Percentiles rank a stretch among this genome's conserved stretches.
Conservation (phyloP, 2,797 vertebrate genomes). For the Molothrus aeneus region DNA sequence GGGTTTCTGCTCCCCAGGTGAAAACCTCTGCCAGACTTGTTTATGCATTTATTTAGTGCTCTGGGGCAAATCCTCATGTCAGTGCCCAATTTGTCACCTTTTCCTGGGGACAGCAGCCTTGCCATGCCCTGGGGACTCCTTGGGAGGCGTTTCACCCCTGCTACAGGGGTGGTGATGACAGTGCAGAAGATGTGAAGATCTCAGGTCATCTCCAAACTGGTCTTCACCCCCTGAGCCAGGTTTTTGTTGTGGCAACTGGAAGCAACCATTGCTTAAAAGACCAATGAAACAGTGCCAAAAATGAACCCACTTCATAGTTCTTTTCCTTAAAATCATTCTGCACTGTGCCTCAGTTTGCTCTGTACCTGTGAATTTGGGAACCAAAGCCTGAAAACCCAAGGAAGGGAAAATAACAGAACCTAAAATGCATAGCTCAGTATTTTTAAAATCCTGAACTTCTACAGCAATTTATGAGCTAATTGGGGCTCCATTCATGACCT, state of each 20-base stretch:
- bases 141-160: neutral
- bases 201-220: neutral
- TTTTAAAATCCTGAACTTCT: neutral
- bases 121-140: neutral
- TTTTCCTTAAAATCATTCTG: neutral
- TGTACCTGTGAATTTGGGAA: neutral
- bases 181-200: neutral
- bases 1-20: neutral
- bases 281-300: neutral
- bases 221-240: neutral
- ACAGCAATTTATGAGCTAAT: neutral
- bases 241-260: neutral
- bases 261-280: neutral
- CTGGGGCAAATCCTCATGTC: neutral
- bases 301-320: neutral
- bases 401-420: neutral
- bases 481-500: neutral
- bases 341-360: neutral
- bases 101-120: neutral
- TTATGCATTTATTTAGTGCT: neutral
- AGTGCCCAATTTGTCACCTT: neutral
- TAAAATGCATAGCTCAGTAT: neutral
- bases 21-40: neutral
- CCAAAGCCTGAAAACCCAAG: neutral
- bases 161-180: neutral